Base-by-base conservation (phyloP, 1,140 invertebrate species). In the Drosophila auraria region DNA sequence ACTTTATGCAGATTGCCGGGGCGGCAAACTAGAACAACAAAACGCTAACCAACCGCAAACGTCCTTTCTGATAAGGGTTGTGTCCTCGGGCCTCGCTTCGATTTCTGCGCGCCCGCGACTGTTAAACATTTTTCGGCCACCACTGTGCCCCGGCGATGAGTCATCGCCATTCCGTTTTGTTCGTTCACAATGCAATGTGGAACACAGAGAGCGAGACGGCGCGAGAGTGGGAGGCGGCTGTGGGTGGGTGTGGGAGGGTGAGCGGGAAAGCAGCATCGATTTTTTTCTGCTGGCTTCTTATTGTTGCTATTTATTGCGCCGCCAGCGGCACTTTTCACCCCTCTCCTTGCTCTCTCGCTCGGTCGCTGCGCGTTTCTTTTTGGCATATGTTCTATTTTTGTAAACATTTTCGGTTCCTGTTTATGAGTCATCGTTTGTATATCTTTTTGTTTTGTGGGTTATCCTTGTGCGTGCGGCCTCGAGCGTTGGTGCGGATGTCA, bases 361-460 rank as follows among this genome's bases (percentile, higher is more conserved):
- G 36, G 51, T 53, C 62, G 38, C 56, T 61, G 63, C 64, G 23
- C 60, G n/a, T 53, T 69, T 57, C 63, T 68, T 62, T 68, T 81
- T 82, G 86, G 86, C 86, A 90, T 86, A 90, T 90, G 86, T 80
- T 90, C 87, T 90, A 90, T 90, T 90, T 90, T 77, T 90, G 62
- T 71, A 87, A 78, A 81, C 78, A 81, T 61, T 69, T 82, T 71
- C 78, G 82, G 72, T 82, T 82, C 84, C 84, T 89, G 84, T 70
- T 83, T 62, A 89, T 89, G 84, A 89, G 82, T 89, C 86, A 89
- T 90, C 82, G 74, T n/a, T 62, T 54, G 45, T 58, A 54, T 53
- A 51, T 63, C 53, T 17, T 57, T 69, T 69, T 60, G 15, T 49
- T 70, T 62, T 62, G 42, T 75, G 50, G 64, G 58, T 75, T 87